Conservation (phyloP, 2,113 vertebrate species). For the Stigmatopora argus region DNA sequence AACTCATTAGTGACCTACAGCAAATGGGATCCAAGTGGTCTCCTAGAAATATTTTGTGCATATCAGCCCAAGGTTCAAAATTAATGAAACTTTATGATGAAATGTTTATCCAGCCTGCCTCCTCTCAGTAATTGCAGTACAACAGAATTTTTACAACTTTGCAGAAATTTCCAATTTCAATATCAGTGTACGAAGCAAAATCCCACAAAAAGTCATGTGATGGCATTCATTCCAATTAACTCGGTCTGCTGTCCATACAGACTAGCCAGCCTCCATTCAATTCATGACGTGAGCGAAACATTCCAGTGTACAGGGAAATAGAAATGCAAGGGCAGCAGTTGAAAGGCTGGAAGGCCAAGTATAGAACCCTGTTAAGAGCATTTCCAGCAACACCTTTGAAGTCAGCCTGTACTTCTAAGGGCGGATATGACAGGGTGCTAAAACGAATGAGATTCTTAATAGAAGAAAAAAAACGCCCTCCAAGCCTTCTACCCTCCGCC, state of each 20-base stretch:
- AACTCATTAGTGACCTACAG: not conserved
- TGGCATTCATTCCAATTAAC: not conserved
- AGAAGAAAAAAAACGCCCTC: slow-evolving; percentile 46
- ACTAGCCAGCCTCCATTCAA: not conserved
- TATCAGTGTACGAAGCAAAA: too few species aligned
- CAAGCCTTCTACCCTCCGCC: slow-evolving; percentile 15
- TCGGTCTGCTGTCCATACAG: not conserved
- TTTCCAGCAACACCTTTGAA: slow-evolving; percentile 56
- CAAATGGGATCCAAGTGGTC: not conserved
- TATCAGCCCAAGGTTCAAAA: not conserved
- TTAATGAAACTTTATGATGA: not conserved
- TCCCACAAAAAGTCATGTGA: too few species aligned
- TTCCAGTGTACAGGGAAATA: slow-evolving; percentile 6
- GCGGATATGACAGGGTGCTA: slow-evolving; percentile 29
- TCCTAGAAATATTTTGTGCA: slow-evolving; percentile 1
- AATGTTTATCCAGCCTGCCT: too few species aligned
- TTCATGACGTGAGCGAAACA: slow-evolving; percentile 8
- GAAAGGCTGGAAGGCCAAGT: slow-evolving; percentile 22
- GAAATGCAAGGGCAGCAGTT: slow-evolving; percentile 26
- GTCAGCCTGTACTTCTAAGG: slow-evolving; percentile 33
- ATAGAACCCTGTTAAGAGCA: slow-evolving; percentile 32
- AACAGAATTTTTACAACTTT: too few species aligned
- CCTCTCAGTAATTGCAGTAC: too few species aligned
- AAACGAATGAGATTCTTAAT: slow-evolving; percentile 53
- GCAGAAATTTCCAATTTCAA: too few species aligned